Base-by-base conservation (phyloP, 2,113 vertebrate genomes). In the Puntigrus tetrazona region DNA sequence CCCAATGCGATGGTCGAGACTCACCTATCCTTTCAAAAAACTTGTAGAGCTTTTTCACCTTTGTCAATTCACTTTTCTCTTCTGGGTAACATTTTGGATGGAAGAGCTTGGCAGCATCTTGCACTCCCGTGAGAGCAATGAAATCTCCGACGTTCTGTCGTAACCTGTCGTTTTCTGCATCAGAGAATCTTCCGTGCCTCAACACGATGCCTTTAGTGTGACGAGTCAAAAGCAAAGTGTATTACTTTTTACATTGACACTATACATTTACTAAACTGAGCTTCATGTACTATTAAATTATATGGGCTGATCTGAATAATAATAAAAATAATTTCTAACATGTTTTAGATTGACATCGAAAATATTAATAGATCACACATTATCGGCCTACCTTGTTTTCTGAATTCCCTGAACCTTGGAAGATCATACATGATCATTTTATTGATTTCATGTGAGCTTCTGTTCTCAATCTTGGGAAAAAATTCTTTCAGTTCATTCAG, bases 1-100 rank as follows among this genome's bases (percentile, higher is more conserved):
- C 8, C 1, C 45, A 14, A 78, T 55, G 47, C 13, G 10, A 34
- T 16, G 14, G 7, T 8, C 76, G 4, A 73, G 16, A 81, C 87
- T 82, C 84, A 94, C 94, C 88, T 0, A 94, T 91, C 2, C 22
- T 86, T 70, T 83, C 52, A 75, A 91, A 31, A 85, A 94, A 95
- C 38, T 3, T 36, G 67, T 94, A 82, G 1, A 7, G 10, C 1
- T 0, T 76, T 75, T 87, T 90, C 0, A 93, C 72, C 20, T 11
- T 89, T 41, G 1, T 87, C 47, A 94, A 89, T 18, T 84, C 3
- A 0, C 0, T 0, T 45, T n/a, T 47, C 18, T 89, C 72, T 0
- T 91, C 88, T n/a, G 79, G 85, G 61, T 65, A 93, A 52, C 90
- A 81, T 2, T 85, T 4, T 61, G 93, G 88, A 59, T 89, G 93